Evolutionary conservation across 2,113 vertebrate genomes (phyloP).

Genomic region (Cheirogaleus medius): DNA sequence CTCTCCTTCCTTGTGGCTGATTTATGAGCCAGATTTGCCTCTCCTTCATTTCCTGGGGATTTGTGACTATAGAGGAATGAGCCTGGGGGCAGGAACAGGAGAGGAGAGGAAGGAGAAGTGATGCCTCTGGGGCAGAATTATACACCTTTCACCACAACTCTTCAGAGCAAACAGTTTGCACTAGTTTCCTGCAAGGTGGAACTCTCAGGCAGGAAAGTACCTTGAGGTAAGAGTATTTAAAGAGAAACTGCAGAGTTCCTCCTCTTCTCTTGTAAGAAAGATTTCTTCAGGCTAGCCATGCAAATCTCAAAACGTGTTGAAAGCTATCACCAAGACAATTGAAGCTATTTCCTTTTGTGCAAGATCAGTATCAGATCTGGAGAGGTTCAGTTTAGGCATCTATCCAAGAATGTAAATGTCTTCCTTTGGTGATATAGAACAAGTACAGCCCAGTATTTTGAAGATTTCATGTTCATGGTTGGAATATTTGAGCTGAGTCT

Average conservation of each 20-base stretch:
- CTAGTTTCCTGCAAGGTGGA: background rate
- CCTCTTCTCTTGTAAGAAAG: background rate
- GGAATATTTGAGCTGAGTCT: background rate
- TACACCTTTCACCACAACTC: background rate
- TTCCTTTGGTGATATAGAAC: background rate
- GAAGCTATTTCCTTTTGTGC: background rate
- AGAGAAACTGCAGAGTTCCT: background rate
- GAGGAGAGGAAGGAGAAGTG: no score
- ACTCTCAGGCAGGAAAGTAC: background rate
- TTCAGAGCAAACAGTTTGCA: background rate
- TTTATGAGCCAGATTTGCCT: background rate
- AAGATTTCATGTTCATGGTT: background rate
- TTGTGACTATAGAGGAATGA: background rate
- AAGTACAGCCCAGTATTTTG: background rate
- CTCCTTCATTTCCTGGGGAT: background rate
- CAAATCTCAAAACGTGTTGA: background rate
- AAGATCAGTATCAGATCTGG: background rate
- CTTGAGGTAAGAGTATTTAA: background rate
- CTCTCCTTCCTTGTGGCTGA: background rate
- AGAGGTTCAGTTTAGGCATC: background rate
- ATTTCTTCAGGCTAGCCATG: background rate
- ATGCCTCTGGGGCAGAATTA: background rate
- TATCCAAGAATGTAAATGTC: background rate
- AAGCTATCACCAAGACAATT: background rate
- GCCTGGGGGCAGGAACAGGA: background rate